Evolutionary conservation across 2,888 invertebrate species (phyloP).

Genomic region (Scrobipalpa costella): DNA sequence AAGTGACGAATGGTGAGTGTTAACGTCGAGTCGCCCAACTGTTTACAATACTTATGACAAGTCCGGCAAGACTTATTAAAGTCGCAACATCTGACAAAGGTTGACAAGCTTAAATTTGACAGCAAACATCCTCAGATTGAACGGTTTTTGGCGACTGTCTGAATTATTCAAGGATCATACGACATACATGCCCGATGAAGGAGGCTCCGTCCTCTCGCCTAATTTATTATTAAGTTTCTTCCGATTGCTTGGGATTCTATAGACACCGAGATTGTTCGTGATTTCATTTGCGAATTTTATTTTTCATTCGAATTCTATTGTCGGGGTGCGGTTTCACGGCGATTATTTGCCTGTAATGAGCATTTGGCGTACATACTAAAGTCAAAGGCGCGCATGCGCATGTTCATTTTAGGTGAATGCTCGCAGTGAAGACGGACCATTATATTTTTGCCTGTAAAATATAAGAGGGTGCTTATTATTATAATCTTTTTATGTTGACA

Average conservation of each 20-base stretch:
- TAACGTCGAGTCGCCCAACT: not conserved
- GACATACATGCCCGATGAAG: constrained; percentile 11
- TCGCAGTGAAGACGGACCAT: too few species aligned
- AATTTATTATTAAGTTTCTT: not conserved
- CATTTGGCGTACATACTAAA: too few species aligned
- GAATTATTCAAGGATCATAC: constrained; percentile 10
- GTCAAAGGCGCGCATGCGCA: too few species aligned
- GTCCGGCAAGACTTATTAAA: not conserved
- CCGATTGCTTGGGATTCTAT: not conserved
- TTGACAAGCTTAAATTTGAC: constrained; percentile 16
- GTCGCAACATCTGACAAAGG: constrained; percentile 6
- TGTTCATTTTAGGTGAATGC: too few species aligned
- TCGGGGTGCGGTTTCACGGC: too few species aligned
- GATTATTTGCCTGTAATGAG: too few species aligned
- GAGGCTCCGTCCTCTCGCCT: not conserved
- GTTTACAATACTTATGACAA: not conserved
- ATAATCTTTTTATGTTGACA: too few species aligned
- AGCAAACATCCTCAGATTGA: not conserved
- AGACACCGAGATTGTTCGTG: not conserved
- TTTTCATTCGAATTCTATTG: not conserved
- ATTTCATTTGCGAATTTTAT: not conserved
- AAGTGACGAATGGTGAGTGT: too few species aligned
- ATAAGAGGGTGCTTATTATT: too few species aligned
- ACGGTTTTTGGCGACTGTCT: not conserved
- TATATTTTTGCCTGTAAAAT: too few species aligned